Conservation (phyloP, 2,113 vertebrate genomes). For the Variabilichromis moorii region DNA sequence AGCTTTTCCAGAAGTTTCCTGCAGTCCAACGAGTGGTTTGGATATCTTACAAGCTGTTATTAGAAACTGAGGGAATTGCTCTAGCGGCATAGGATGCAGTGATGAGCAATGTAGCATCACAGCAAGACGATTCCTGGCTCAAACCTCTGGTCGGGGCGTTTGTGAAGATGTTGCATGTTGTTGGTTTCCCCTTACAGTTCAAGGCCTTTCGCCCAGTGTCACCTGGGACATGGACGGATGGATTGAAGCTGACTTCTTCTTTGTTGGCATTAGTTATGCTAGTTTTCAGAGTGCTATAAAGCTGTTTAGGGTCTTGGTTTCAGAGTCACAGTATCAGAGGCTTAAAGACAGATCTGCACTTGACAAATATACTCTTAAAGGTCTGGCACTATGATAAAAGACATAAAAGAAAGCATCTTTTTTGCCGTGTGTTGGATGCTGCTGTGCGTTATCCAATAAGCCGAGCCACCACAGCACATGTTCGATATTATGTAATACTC, state of each 20-base stretch:
- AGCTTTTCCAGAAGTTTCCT: not conserved
- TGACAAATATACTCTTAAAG: not conserved
- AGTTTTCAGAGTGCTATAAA: not conserved
- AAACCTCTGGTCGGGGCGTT: not conserved
- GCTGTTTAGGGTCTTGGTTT: not conserved
- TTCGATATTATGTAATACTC: not conserved
- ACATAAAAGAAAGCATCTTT: not conserved
- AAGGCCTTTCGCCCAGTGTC: not conserved
- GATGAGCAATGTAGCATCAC: not conserved
- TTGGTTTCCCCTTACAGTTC: not conserved
- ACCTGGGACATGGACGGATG: not conserved
- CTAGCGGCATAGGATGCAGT: not conserved
- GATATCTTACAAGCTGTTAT: not conserved
- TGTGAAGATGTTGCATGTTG: not conserved
- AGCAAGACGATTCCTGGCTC: not conserved
- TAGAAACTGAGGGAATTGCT: fast-evolving
- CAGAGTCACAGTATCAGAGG: not conserved
- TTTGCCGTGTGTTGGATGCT: not conserved
- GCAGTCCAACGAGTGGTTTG: not conserved
- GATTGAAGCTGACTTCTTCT: not conserved
- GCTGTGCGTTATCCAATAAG: not conserved
- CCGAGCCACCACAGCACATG: not conserved
- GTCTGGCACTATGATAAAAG: not conserved
- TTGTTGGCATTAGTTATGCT: not conserved
- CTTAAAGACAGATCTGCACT: not conserved